Evolutionary conservation across 2,888 invertebrate genomes (phyloP).

Genomic region (Pseudococcus viburni): DNA sequence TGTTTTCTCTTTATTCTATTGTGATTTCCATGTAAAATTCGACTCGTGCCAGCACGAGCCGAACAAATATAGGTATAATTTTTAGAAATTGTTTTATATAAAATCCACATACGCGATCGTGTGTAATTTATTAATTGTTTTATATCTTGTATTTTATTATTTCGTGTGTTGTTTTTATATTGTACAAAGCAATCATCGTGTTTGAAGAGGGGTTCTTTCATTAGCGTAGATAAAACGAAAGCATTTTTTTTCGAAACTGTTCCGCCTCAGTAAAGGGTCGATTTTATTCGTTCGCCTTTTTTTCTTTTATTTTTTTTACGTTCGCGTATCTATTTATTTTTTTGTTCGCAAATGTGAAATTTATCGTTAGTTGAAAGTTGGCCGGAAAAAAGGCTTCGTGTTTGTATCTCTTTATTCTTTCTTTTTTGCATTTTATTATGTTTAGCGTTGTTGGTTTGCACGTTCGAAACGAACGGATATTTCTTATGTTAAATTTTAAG

Average conservation of each 20-base stretch:
- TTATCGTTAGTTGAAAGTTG: neutral
- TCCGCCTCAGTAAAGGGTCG: neutral
- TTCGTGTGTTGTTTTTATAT: neutral
- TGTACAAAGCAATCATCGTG: constrained; percentile 8
- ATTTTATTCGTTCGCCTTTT: neutral
- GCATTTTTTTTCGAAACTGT: neutral
- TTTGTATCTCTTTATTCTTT: neutral
- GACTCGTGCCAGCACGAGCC: neutral
- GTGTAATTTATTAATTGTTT: constrained; percentile 13
- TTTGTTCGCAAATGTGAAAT: neutral
- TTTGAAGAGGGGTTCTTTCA: neutral
- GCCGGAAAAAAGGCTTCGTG: neutral
- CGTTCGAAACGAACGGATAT: neutral
- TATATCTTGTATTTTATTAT: constrained; percentile 18
- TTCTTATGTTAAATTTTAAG: constrained; percentile 8
- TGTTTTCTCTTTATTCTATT: neutral
- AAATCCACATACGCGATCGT: neutral
- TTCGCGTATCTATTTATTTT: neutral
- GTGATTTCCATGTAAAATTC: constrained; percentile 17
- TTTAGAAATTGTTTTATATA: neutral
- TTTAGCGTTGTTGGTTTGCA: neutral
- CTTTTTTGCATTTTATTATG: constrained; percentile 19
- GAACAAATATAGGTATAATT: neutral
- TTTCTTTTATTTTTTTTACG: neutral
- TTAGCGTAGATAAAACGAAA: neutral